Conservation (phyloP, 2,797 vertebrate genomes). For the Hippocampus kuda region DNA sequence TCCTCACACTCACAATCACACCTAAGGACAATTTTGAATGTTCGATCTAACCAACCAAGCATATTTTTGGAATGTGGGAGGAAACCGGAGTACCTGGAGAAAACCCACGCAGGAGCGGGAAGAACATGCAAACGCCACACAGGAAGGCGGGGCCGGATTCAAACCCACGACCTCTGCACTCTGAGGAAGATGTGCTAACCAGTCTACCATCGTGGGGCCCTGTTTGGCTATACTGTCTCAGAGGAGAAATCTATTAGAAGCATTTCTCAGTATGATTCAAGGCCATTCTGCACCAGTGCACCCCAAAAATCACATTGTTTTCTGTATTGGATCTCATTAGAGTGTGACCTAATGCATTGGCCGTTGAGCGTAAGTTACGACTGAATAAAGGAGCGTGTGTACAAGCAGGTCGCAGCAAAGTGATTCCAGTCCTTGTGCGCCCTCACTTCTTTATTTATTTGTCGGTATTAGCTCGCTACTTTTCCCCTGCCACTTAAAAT, state of each 20-base stretch:
- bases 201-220: no score
- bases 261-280: background rate
- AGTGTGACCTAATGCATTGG: background rate
- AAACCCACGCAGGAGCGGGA: no score
- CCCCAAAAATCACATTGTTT: background rate
- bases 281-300: background rate
- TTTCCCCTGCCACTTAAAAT: slow-evolving; percentile 86
- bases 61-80: no score
- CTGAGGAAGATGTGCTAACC: no score
- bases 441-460: slow-evolving; percentile 75
- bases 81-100: no score
- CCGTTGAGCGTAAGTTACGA: slow-evolving; percentile 24
- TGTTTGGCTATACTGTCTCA: no score
- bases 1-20: no score
- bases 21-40: no score
- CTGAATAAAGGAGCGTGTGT: slow-evolving; percentile 27
- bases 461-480: slow-evolving; percentile 83
- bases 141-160: no score
- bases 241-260: background rate
- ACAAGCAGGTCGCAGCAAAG: slow-evolving; percentile 48
- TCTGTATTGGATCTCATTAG: background rate
- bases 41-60: no score
- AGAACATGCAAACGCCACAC: no score
- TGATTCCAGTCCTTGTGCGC: slow-evolving; percentile 77
- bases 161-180: no score